Percentiles rank a stretch among this genome's conserved stretches.
These are phyloP conservation scores for Dyspetes luteomarginatus DNA, from an alignment of 2,888 invertebrate species.

Conservation along the genomic window DNA sequence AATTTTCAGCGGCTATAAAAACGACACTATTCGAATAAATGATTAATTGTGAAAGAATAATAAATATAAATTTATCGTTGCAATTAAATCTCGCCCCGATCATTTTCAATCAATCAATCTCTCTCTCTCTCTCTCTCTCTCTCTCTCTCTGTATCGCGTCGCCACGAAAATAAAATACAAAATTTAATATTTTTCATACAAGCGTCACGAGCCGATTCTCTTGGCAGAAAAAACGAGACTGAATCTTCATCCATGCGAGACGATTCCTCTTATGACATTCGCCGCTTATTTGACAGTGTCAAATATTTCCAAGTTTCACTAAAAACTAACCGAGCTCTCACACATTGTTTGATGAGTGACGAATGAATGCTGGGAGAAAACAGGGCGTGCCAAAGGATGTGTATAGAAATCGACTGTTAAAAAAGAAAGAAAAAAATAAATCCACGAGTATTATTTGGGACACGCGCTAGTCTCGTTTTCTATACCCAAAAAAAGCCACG, in stretches of 20 bases:
- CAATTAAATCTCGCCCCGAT: constrained; percentile 5
- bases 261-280: constrained; percentile 74
- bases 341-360: constrained; percentile 73
- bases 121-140: too few relatives aligned
- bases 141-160: not conserved
- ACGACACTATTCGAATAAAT: constrained; percentile 16
- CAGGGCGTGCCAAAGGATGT: constrained; percentile 76
- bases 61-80: not conserved
- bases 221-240: constrained; percentile 68
- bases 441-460: constrained; percentile 37
- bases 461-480: constrained; percentile 10
- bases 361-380: constrained; percentile 51
- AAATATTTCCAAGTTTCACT: constrained; percentile 78
- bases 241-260: constrained; percentile 59
- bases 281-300: constrained; percentile 71
- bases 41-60: constrained; percentile 14
- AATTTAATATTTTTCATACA: not conserved
- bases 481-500: too few relatives aligned
- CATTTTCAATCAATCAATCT: constrained; percentile 38
- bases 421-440: constrained; percentile 51
- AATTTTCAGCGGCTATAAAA: constrained; percentile 37
- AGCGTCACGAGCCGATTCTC: constrained; percentile 11
- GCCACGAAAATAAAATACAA: not conserved
- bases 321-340: constrained; percentile 28
- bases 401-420: constrained; percentile 75